phyloP scores from a whole-genome alignment of 2,888 invertebrate genomes.

The Arctia plantaginis region DNA sequence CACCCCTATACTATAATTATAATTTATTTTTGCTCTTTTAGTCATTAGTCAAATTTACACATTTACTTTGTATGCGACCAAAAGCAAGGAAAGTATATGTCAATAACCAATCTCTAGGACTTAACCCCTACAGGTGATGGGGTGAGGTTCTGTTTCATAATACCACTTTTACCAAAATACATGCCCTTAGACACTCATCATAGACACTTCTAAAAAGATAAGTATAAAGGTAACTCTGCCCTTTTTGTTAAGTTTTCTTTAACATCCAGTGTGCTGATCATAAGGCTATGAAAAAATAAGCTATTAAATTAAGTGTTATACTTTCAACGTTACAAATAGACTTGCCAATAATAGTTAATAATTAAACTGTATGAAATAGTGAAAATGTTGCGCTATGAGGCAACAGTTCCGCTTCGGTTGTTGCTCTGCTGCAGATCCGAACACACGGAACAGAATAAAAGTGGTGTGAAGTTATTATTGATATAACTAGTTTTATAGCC shows the following conservation, averaged over 20 bases:
- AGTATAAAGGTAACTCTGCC: neutral
- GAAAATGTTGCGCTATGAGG: constrained; percentile 69
- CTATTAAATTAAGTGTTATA: neutral
- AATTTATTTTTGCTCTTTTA: no score
- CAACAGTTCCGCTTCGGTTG: constrained; percentile 77
- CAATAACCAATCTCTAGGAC: neutral
- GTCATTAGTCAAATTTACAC: no score
- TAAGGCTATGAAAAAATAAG: neutral
- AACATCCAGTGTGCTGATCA: no score
- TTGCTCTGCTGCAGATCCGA: constrained; percentile 59
- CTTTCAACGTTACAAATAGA: neutral
- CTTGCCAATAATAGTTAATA: constrained; percentile 20
- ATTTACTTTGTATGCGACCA: no score
- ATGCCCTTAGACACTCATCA: neutral
- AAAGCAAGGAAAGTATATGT: no score
- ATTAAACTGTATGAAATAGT: constrained; percentile 59
- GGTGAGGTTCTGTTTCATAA: neutral
- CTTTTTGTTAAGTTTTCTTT: neutral
- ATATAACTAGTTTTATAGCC: neutral
- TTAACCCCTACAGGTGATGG: neutral
- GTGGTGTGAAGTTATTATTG: constrained; percentile 25
- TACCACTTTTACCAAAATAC: neutral
- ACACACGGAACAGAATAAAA: constrained; percentile 36
- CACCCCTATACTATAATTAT: no score
- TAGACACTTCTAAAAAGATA: neutral